Base-by-base conservation (phyloP, 1,140 invertebrate species). In the Eurosta solidaginis region DNA sequence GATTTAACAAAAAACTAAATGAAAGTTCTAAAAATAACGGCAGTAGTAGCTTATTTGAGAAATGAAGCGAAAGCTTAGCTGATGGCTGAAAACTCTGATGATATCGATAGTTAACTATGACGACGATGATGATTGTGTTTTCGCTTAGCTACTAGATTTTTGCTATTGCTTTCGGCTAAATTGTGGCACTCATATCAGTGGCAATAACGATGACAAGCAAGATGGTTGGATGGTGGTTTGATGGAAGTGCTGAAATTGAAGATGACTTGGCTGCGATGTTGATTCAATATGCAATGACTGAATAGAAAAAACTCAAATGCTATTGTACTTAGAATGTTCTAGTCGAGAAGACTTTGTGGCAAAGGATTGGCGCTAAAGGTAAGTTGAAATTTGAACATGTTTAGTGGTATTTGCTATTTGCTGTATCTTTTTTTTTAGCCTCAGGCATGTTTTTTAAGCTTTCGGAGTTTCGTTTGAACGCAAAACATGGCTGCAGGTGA, bases 401-500 rank as follows among this genome's bases (percentile, higher is more conserved):
- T 17, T n/a, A n/a, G n/a, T n/a, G n/a, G n/a, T n/a, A n/a, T n/a
- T n/a, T n/a, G n/a, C n/a, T n/a, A n/a, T n/a, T n/a, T n/a, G n/a
- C n/a, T 47, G 12, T 12, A 47, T 3, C 33, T 68, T 68, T 68
- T 22, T 36, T 68, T 14, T 6, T 1, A 2, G 59, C 59, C 40
- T 20, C 22, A 10, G 29, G 12, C 4, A 3, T 2, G 0, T 68
- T 36, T 68, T 5, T 68, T 68, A n/a, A n/a, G 7, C 27, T 68
- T 40, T 10, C 7, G n/a, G n/a, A n/a, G n/a, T 40, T 20, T 68
- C 22, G 29, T 36, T 68, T 36, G 59, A 68, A 40, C 29, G 17
- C 33, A n/a, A 68, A 68, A 68, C 20, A 68, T 12, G n/a, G 59
- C 59, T n/a, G 36, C 33, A 40, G 59, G 59, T 68, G 59, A 68